Base-by-base conservation (phyloP, 2,113 vertebrate genomes). In the Eclectus roratus region DNA sequence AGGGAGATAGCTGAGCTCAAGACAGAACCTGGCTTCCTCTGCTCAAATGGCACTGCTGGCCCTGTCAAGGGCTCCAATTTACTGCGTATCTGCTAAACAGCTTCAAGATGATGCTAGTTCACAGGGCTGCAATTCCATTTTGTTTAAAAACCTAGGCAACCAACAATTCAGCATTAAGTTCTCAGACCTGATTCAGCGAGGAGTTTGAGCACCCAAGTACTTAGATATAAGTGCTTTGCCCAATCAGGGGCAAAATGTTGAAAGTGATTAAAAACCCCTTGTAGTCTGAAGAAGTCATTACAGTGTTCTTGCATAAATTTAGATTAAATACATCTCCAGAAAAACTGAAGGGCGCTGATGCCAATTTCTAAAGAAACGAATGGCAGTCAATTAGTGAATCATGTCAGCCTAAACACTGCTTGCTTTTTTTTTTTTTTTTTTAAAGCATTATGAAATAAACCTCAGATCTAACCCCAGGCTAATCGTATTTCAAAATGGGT, bases 201-300 rank as follows among this genome's bases (percentile, higher is more conserved):
- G 31, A 87, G 71, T 2, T 85, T 66, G 71, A 96, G 90, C 43
- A 78, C 82, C 88, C 82, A 27, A 90, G 88, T 70, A 61, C 77
- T 92, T 47, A 13, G 5, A 78, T 52, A 15, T 66, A 89, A 96
- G 93, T 91, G 92, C 81, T 94, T 78, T 89, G 74, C 91, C 93
- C 83, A 92, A 89, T 96, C 88, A 95, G 70, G 77, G 83, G 41
- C 70, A 87, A 92, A 79, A 94, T 72, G 83, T 64, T 91, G 72
- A 89, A 91, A 94, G 86, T 80, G 55, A 89, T 91, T 91, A 94
- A 93, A 97, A 81, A 25, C 63, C 85, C 79, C 89, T 97, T 85
- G 81, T 37, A 92, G 88, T 63, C 88, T 94, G 85, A 96, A 95
- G 33, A 77, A 97, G 43, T 89, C 96, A 93, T 97, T 93, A 93